Conservation (phyloP, 2,113 vertebrate genomes). For the Gymnobelideus leadbeateri region DNA sequence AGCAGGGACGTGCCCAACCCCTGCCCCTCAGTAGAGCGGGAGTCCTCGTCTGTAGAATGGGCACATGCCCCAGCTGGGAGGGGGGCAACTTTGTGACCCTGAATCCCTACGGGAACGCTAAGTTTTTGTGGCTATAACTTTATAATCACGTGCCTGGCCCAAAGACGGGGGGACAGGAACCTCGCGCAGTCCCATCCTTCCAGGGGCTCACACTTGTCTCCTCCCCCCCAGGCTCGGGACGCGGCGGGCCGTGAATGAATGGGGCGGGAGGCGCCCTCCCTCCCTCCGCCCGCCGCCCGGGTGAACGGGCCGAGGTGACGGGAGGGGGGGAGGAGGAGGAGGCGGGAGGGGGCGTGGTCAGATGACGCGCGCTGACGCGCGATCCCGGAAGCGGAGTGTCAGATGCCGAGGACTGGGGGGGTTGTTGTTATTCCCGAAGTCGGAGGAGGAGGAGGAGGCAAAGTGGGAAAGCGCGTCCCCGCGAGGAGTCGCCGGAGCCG, state of each 20-base stretch:
- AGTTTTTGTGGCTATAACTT: neutral
- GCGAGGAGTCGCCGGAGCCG: constrained; percentile 39
- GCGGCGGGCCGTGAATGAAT: neutral
- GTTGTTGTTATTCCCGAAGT: constrained; percentile 76
- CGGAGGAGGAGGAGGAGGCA: constrained; percentile 52
- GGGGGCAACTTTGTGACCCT: neutral
- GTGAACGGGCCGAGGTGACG: neutral
- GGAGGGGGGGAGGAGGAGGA: neutral
- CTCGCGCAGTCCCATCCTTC: too few relatives aligned
- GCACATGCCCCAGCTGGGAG: neutral
- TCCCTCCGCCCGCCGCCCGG: too few relatives aligned
- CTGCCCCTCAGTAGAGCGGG: too few relatives aligned
- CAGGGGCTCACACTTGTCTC: too few relatives aligned
- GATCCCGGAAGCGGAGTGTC: constrained; percentile 81
- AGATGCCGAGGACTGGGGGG: constrained; percentile 63
- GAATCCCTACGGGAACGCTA: neutral
- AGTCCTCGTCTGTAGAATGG: neutral
- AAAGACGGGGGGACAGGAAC: neutral
- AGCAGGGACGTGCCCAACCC: too few relatives aligned
- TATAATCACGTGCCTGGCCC: neutral
- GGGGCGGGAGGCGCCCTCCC: neutral
- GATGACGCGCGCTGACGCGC: constrained; percentile 63
- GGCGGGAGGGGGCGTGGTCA: neutral
- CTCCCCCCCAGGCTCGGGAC: too few relatives aligned
- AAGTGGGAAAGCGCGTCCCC: constrained; percentile 68